Base-by-base conservation (phyloP, 1,140 invertebrate genomes). In the Eueides isabella region DNA sequence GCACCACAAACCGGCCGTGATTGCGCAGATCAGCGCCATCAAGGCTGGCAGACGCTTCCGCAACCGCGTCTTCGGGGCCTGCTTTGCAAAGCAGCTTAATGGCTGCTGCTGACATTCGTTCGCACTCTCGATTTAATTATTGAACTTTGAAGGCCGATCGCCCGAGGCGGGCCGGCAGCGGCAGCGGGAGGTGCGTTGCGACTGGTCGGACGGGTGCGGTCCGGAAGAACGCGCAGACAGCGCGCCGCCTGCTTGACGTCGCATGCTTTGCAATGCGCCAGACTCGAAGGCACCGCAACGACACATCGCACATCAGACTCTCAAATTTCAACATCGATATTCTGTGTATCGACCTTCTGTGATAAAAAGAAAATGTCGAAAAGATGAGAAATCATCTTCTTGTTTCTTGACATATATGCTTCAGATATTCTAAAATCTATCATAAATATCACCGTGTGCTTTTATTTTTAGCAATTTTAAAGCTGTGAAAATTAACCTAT, bases 211-310 rank as follows among this genome's bases (percentile, higher is more conserved):
- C 91, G 87, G 88, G 90, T 91, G 89, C 86, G 85, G 80, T 83
- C 87, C 88, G 90, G 87, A 90, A 86, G 89, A 88, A 80, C 82
- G 82, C 76, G 84, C 86, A 92, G 91, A 92, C 91, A 90, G 91
- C 89, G 88, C 88, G 91, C 88, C 89, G 91, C 91, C 91, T 89
- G 91, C 89, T 88, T 87, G 91, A 87, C 89, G 91, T 89, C 91
- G 84, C 71, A 76, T 78, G 84, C 83, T 79, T 83, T 76, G 72
- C 81, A 75, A 68, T 71, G 79, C 80, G 79, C 88, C 89, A 92
- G 89, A 91, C 89, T 86, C 85, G 77, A 71, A 82, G 91, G 89
- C 91, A 91, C 89, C 91, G 81, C 80, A 87, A 80, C 87, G 87
- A 88, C 87, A 91, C 89, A 87, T 87, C 84, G 85, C 86, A 90